phyloP scores from a whole-genome alignment of 2,797 vertebrate species.

The Poecilia gillii region DNA sequence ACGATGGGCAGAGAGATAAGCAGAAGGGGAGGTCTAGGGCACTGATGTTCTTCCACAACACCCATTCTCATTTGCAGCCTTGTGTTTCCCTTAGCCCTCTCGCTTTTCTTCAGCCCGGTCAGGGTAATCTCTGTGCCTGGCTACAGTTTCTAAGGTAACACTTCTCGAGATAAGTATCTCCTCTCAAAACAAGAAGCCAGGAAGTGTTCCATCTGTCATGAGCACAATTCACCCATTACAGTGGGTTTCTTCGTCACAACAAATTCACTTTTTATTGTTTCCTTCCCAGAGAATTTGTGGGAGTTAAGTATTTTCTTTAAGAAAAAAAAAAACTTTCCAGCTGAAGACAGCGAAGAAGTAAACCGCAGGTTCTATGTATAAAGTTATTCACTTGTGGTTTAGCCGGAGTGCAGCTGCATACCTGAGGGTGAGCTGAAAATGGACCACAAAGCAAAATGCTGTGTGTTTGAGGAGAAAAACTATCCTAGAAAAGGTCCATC shows the following conservation, averaged over 20 bases:
- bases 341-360: constrained; percentile 63
- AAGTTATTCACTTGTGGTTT: constrained; percentile 51
- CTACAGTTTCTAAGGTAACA: constrained; percentile 63
- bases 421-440: constrained; percentile 61
- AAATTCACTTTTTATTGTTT: constrained; percentile 70
- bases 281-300: constrained; percentile 55
- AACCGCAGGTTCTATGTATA: constrained; percentile 38
- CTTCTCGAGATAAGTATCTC: constrained; percentile 68
- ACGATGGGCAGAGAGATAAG: constrained; percentile 72
- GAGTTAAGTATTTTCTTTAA: constrained; percentile 32
- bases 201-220: constrained; percentile 77
- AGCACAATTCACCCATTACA: constrained; percentile 66
- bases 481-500: constrained; percentile 47
- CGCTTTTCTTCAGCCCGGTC: constrained; percentile 44
- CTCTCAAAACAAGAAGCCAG: constrained; percentile 70
- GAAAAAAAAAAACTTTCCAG: constrained; percentile 62
- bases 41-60: constrained; percentile 49
- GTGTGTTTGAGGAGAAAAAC: constrained; percentile 55
- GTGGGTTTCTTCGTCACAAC: constrained; percentile 73
- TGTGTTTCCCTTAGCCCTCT: constrained; percentile 55
- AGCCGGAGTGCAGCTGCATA: constrained; percentile 56
- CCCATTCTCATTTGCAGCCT: constrained; percentile 61
- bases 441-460: constrained; percentile 75
- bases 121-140: constrained; percentile 47
- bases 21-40: constrained; percentile 60